phyloP scores from a whole-genome alignment of 2,113 vertebrate genomes.

The Martes martes region DNA sequence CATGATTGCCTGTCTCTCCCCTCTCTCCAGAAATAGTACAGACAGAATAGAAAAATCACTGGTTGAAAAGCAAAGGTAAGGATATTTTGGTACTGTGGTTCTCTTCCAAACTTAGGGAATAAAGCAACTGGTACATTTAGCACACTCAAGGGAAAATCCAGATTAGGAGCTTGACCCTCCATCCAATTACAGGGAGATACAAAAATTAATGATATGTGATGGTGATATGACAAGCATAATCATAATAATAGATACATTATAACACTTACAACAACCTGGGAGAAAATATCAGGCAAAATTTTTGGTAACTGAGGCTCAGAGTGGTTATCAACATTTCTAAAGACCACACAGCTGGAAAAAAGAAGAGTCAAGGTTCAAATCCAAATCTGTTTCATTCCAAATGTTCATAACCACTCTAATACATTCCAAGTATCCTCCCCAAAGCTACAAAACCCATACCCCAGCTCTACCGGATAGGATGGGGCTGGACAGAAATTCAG shows the following conservation, averaged over 20 bases:
- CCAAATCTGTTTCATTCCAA: neutral
- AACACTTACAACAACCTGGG: neutral
- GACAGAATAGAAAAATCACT: neutral
- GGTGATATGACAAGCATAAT: neutral
- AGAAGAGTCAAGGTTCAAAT: slow-evolving; percentile 2
- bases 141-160: neutral
- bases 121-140: neutral
- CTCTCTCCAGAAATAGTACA: neutral
- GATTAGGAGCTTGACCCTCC: neutral
- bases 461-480: neutral
- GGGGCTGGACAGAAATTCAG: neutral
- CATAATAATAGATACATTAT: neutral
- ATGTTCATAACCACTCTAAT: neutral
- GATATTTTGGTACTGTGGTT: neutral
- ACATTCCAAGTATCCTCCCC: neutral
- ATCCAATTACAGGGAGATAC: neutral
- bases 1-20: neutral
- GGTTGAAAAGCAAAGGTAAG: neutral
- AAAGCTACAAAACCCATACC: neutral
- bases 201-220: slow-evolving; percentile 1
- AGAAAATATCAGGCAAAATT: neutral
- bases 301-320: neutral
- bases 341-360: neutral
- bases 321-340: neutral
- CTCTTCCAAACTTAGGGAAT: neutral